phyloP scores from a whole-genome alignment of 2,113 vertebrate species.

The Etheostoma spectabile region DNA sequence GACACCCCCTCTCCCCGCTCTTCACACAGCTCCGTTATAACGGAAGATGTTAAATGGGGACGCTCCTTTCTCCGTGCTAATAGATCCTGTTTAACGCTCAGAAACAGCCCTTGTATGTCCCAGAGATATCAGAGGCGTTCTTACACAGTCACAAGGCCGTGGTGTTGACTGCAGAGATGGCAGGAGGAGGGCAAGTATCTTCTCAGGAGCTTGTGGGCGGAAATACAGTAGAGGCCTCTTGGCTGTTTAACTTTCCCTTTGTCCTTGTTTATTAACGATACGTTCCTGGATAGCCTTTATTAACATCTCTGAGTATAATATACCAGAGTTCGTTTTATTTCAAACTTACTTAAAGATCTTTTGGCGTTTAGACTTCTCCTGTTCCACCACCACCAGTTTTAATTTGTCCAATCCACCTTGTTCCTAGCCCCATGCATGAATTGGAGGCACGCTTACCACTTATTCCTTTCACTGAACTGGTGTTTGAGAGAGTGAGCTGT shows the following conservation, averaged over 20 bases:
- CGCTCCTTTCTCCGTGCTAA: not conserved
- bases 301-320: constrained; percentile 1
- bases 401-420: not conserved
- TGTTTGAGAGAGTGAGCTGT: too few species aligned
- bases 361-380: not conserved
- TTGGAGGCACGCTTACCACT: too few species aligned
- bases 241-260: constrained; percentile 29
- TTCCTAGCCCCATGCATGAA: not conserved
- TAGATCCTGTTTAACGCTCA: not conserved
- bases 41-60: constrained; percentile 3
- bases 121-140: constrained; percentile 17
- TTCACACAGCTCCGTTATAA: constrained; percentile 6
- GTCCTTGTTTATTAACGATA: constrained; percentile 26
- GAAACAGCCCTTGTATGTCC: not conserved
- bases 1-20: constrained; percentile 5
- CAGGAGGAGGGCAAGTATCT: constrained; percentile 18
- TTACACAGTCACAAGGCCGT: constrained; percentile 6
- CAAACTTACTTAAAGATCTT: not conserved
- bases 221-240: constrained; percentile 17
- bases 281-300: constrained; percentile 5
- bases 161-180: constrained; percentile 24
- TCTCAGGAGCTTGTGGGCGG: constrained; percentile 31
- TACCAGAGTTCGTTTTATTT: not conserved
- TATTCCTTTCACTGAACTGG: too few species aligned
- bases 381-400: not conserved